These are phyloP conservation scores for Watsonalla cultraria DNA, from an alignment of 2,888 invertebrate genomes.

Conservation along the genomic window DNA sequence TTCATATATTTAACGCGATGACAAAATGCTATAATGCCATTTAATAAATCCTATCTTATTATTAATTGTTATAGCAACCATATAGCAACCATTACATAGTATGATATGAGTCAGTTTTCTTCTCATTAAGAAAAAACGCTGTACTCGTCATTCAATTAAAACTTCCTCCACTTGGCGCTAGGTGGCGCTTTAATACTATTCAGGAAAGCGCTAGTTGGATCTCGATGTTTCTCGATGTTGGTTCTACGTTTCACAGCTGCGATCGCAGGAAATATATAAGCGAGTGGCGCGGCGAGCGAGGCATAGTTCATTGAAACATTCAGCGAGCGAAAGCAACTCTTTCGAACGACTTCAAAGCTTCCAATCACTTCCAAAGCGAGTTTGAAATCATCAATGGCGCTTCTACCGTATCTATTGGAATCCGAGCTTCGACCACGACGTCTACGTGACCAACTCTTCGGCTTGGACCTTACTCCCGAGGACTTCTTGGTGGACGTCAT, in stretches of 20 bases:
- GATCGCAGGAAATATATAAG: constrained; percentile 37
- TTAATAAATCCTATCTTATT: no score
- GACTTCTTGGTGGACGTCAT: constrained; percentile 57
- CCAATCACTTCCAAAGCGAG: constrained; percentile 3
- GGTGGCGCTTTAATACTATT: constrained; percentile 19
- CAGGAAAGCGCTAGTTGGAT: constrained; percentile 21
- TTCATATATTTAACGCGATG: no score
- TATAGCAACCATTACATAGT: no score
- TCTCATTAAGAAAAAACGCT: not conserved
- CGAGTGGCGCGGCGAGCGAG: constrained; percentile 16
- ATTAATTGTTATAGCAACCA: no score
- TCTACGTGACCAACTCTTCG: constrained; percentile 58
- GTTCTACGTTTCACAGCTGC: constrained; percentile 5
- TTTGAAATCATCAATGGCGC: constrained; percentile 43
- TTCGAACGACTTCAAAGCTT: constrained; percentile 7
- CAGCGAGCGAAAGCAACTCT: constrained; percentile 12
- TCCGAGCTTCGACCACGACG: constrained; percentile 49
- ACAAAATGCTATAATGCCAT: no score
- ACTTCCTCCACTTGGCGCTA: constrained; percentile 17
- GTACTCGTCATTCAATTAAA: not conserved
- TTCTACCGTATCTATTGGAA: constrained; percentile 55
- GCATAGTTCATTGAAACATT: constrained; percentile 26
- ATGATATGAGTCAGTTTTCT: not conserved
- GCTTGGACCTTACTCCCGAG: constrained; percentile 52
- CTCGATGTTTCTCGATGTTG: constrained; percentile 19